Percentiles rank a stretch among this genome's conserved stretches.
These are phyloP conservation scores for Odontocerum albicorne DNA, from an alignment of 2,888 invertebrate genomes.

Conservation along the genomic window DNA sequence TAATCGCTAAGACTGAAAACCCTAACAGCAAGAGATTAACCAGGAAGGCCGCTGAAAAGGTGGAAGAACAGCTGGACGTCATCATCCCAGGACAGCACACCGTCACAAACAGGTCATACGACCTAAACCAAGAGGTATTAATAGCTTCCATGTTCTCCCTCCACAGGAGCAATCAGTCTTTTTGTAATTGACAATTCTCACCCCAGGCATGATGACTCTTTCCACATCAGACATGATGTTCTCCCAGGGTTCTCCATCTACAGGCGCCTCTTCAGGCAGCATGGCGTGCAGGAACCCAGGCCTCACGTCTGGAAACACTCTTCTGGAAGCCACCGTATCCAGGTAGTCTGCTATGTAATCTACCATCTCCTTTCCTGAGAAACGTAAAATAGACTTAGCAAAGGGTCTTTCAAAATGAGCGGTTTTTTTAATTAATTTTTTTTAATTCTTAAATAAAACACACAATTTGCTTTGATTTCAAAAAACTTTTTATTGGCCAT, in stretches of 20 bases:
- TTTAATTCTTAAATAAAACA: too few species aligned
- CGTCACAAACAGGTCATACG: too few species aligned
- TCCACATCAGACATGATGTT: conserved; percentile 92
- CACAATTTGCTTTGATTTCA: too few species aligned
- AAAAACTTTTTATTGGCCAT: too few species aligned
- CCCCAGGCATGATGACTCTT: conserved; percentile 94
- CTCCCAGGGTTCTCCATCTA: conserved; percentile 87
- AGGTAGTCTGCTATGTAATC: conserved; percentile 98
- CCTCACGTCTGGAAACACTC: conserved; percentile 91
- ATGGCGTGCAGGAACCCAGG: conserved; percentile 91
- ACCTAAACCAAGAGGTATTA: neutral
- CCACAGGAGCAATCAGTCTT: neutral
- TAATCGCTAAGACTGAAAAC: too few species aligned
- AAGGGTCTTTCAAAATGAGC: too few species aligned
- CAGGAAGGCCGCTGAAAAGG: too few species aligned
- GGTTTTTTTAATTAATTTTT: too few species aligned
- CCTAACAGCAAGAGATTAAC: too few species aligned
- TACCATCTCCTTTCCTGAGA: conserved; percentile 92
- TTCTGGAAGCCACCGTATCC: conserved; percentile 82
- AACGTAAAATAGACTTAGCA: too few species aligned
- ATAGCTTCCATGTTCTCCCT: neutral
- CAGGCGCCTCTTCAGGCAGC: conserved; percentile 85
- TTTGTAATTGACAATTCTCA: conserved; percentile 49
- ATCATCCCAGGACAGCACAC: too few species aligned
- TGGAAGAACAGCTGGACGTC: too few species aligned